phyloP scores from a whole-genome alignment of 37 sponge, comb jelly and placozoan genomes.

The Haliclona indistincta region DNA sequence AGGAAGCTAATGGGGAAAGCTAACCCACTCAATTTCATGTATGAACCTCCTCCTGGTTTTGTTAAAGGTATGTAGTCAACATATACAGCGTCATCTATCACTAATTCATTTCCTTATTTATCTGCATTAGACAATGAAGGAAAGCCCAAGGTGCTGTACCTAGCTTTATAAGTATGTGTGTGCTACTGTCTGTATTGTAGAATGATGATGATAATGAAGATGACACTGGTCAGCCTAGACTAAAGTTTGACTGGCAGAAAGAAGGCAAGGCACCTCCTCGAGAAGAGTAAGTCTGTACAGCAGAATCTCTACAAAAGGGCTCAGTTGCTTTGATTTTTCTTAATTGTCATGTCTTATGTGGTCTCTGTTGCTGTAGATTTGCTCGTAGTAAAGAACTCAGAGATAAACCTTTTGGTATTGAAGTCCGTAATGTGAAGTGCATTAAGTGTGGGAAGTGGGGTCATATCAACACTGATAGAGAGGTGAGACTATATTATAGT shows the following conservation, averaged over 20 bases:
- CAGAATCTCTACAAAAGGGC: neutral
- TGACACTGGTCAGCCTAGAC: conserved; percentile 15
- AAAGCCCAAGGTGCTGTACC: neutral
- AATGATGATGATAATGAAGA: conserved; percentile 22
- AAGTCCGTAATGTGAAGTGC: conserved; percentile 90
- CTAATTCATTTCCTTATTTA: neutral
- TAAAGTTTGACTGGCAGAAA: conserved; percentile 94
- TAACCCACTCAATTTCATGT: conserved; percentile 89
- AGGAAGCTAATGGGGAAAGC: conserved; percentile 75
- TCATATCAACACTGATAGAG: conserved; percentile 89
- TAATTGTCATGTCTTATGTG: no score
- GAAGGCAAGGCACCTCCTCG: conserved; percentile 58
- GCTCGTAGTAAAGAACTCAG: conserved; percentile 55
- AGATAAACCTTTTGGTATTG: conserved; percentile 68
- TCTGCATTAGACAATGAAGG: neutral
- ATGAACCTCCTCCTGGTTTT: conserved; percentile 88
- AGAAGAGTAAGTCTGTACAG: conserved; percentile 39
- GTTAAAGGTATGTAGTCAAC: conserved; percentile 29
- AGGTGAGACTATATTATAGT: conserved; percentile 17
- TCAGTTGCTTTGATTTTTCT: neutral
- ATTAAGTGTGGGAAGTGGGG: conserved; percentile 95
- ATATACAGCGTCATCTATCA: neutral
- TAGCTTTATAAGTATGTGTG: neutral
- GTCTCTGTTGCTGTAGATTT: conserved; percentile 2
- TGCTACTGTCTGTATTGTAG: no score